Percentiles rank a stretch among this genome's conserved stretches.
Evolutionary conservation across 1,140 invertebrate genomes (phyloP).

Genomic region (Philopotamus ludificatus): DNA sequence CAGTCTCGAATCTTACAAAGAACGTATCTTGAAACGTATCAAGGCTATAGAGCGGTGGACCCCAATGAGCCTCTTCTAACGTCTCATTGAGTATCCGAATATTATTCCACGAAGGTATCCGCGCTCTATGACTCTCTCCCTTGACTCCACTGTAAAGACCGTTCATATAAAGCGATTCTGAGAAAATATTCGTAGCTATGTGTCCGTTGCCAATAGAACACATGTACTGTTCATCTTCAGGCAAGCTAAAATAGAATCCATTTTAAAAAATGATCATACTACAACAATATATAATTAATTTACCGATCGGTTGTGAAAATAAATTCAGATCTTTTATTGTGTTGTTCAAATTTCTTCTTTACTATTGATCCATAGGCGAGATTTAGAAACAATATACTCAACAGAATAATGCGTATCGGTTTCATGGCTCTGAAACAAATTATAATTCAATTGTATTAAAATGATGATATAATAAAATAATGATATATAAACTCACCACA

Average conservation of each 20-base stretch:
- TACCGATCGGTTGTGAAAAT: too few relatives aligned
- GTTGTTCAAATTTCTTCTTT: too few relatives aligned
- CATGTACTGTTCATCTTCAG: conserved; percentile 56
- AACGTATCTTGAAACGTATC: conserved; percentile 51
- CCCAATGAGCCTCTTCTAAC: conserved; percentile 41
- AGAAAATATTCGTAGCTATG: conserved; percentile 58
- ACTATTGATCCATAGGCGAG: too few relatives aligned
- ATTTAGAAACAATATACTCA: too few relatives aligned
- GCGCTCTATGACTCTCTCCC: conserved; percentile 56
- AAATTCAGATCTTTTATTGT: too few relatives aligned
- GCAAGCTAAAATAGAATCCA: conserved; percentile 52
- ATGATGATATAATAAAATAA: too few relatives aligned
- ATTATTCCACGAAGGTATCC: conserved; percentile 59
- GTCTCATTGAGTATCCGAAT: conserved; percentile 52
- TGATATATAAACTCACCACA: too few relatives aligned
- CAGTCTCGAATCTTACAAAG: conserved; percentile 48
- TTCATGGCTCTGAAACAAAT: too few relatives aligned
- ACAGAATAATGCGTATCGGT: too few relatives aligned
- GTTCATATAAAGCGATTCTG: conserved; percentile 59
- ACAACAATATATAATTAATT: too few relatives aligned
- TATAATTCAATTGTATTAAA: too few relatives aligned
- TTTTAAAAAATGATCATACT: too few relatives aligned
- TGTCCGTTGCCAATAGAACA: conserved; percentile 60
- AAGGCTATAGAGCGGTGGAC: conserved; percentile 48
- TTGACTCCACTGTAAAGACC: conserved; percentile 57